Base-by-base conservation (phyloP, 2,888 invertebrate genomes). In the Xestia xanthographa region DNA sequence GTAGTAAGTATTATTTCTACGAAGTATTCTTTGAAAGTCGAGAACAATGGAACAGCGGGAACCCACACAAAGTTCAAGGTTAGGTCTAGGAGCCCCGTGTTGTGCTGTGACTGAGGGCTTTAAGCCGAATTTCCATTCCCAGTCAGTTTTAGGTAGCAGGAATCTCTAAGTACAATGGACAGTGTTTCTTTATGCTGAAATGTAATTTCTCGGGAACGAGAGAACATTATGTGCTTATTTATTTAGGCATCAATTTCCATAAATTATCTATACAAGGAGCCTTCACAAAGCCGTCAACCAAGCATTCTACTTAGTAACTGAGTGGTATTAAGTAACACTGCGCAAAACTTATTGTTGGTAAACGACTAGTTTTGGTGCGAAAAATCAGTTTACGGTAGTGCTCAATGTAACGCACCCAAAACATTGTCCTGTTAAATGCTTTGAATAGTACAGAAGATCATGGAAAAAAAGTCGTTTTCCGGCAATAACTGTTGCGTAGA, bases 11-110 rank as follows among this genome's bases (percentile, higher is more conserved):
- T 34, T 22, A 65, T 77, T 73, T 73, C 20, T 20, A 58, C 20
- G 26, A 84, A 79, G 70, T 86, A 80, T 80, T 72, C 75, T 79
- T 80, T 72, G 66, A 63, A 78, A 79, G 67, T 73, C 70, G 48
- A 80, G 65, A 83, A 83, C 82, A 83, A 87, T 76, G 63, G 56
- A 66, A 69, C n/a, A 26, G 41, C 34, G 34, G 41, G 41, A 74
- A 45, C 70, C 65, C 63, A 65, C 75, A 75, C 66, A 74, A 78
- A 81, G 77, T 79, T 84, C 77, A 87, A 83, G 87, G 86, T 66
- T n/a, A 70, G 56, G n/a, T 50, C 73, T 72, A 68, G 53, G 20
- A 75, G 60, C 53, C 43, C 41, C 41, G 56, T 72, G 68, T 70
- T 74, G 68, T 62, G 58, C 60, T 58, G 20, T 70, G 68, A 43